A percentile compares a stretch with the other conserved stretches of the same genome.
Conservation (phyloP, 2,888 invertebrate genomes). For the Podotricha telesiphe region DNA sequence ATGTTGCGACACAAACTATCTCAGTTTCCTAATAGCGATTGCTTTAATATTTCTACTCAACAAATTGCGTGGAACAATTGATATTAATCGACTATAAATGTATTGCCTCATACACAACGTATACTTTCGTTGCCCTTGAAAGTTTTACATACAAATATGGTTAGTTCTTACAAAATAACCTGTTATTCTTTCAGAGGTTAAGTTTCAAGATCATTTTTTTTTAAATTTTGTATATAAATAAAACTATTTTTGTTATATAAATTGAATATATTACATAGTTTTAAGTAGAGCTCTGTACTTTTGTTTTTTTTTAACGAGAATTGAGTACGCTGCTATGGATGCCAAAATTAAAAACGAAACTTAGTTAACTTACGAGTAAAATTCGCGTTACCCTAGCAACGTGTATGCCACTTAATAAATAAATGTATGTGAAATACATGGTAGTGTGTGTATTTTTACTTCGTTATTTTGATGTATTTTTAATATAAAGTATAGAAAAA, state of each 20-base stretch:
- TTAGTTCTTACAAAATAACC: background rate
- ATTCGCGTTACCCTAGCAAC: no score
- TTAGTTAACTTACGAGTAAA: no score
- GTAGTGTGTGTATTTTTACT: no score
- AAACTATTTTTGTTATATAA: background rate
- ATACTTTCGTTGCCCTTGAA: constrained; percentile 44
- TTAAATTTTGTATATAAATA: background rate
- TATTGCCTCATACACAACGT: constrained; percentile 32
- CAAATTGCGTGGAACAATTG: constrained; percentile 39
- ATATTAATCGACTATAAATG: constrained; percentile 39
- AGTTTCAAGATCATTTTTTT: constrained; percentile 4
- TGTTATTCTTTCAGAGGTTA: constrained; percentile 4
- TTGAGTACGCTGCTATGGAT: no score
- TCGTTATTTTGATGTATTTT: no score
- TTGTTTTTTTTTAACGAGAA: no score
- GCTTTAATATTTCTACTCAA: constrained; percentile 35
- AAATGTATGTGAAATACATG: no score
- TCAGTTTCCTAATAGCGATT: constrained; percentile 36
- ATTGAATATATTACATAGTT: background rate
- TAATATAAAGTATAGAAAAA: no score
- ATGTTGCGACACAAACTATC: constrained; percentile 18
- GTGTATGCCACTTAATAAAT: no score
- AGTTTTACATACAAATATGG: constrained; percentile 3
- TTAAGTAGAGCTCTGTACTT: no score
- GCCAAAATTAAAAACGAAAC: no score